Evolutionary conservation across 1,140 invertebrate genomes (phyloP).

Genomic region (Lasioglossum albipes): DNA sequence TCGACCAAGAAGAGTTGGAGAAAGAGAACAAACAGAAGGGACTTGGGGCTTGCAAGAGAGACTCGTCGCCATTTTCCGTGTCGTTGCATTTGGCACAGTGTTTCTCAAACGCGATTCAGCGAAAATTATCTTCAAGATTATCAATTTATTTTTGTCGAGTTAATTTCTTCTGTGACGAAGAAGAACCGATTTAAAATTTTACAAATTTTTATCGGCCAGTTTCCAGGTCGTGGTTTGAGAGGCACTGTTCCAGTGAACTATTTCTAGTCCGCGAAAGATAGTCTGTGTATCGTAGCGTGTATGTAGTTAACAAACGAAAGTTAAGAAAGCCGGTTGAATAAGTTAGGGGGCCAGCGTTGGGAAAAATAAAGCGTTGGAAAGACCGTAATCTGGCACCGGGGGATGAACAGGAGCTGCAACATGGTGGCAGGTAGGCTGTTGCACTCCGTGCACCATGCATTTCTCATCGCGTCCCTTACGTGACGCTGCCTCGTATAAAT

Average conservation of each 20-base stretch:
- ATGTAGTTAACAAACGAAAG: slow-evolving; percentile 1
- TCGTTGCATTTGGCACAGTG: neutral
- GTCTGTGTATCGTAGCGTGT: slow-evolving; percentile 23
- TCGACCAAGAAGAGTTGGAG: neutral
- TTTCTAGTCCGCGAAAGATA: slow-evolving; percentile 44
- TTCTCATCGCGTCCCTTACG: slow-evolving; percentile 3
- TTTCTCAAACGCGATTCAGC: neutral
- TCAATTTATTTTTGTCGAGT: too few relatives aligned
- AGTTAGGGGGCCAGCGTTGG: neutral
- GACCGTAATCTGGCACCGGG: neutral
- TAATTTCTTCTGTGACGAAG: too few relatives aligned
- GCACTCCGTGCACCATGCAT: neutral
- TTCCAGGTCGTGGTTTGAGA: neutral
- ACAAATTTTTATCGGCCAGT: too few relatives aligned
- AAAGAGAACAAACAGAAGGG: neutral
- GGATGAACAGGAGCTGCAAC: too few relatives aligned
- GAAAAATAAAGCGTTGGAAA: neutral
- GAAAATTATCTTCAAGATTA: neutral
- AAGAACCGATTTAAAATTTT: too few relatives aligned
- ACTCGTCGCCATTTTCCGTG: neutral
- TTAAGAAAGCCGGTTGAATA: neutral
- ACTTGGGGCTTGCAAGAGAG: too few relatives aligned
- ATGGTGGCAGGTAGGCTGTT: too few relatives aligned
- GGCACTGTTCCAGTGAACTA: slow-evolving; percentile 17
- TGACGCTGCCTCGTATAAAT: neutral